A percentile compares a stretch with the other conserved stretches of the same genome.
Evolutionary conservation across 2,888 invertebrate genomes (phyloP).

Genomic region (Callinectes sapidus): DNA sequence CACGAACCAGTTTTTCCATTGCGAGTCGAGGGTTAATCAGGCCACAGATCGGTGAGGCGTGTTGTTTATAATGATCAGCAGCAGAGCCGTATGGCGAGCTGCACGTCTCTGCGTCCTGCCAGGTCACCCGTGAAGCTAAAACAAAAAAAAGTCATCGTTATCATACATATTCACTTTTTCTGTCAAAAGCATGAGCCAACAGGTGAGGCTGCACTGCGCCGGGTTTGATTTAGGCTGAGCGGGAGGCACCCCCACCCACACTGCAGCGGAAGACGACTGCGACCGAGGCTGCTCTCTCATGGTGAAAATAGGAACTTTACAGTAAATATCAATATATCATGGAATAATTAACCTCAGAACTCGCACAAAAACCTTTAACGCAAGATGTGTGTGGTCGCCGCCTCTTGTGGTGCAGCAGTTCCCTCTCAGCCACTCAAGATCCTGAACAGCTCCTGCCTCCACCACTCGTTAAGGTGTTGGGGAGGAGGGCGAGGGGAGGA

Average conservation of each 20-base stretch:
- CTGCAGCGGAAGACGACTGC: not conserved
- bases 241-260: not conserved
- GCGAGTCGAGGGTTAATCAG: slow-evolving; percentile 5
- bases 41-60: slow-evolving; percentile 18
- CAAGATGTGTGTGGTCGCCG: not conserved
- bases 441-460: not conserved
- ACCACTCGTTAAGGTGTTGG: not conserved
- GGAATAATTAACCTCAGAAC: not conserved
- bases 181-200: not conserved
- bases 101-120: not conserved
- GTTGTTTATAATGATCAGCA: slow-evolving; percentile 32
- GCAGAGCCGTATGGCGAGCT: not conserved
- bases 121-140: slow-evolving; percentile 18
- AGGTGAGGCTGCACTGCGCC: slow-evolving; percentile 9
- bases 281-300: not conserved
- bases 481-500: not conserved
- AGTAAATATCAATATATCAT: not conserved
- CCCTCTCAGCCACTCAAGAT: not conserved
- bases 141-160: slow-evolving; percentile 9
- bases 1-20: not conserved
- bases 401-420: not conserved
- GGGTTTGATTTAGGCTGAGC: not conserved
- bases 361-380: not conserved
- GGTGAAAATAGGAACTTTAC: not conserved
- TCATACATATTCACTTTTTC: slow-evolving; percentile 19